A percentile compares a stretch with the other conserved stretches of the same genome.
phyloP scores from a whole-genome alignment of 2,888 invertebrate species.

The Trichacis sp. region DNA sequence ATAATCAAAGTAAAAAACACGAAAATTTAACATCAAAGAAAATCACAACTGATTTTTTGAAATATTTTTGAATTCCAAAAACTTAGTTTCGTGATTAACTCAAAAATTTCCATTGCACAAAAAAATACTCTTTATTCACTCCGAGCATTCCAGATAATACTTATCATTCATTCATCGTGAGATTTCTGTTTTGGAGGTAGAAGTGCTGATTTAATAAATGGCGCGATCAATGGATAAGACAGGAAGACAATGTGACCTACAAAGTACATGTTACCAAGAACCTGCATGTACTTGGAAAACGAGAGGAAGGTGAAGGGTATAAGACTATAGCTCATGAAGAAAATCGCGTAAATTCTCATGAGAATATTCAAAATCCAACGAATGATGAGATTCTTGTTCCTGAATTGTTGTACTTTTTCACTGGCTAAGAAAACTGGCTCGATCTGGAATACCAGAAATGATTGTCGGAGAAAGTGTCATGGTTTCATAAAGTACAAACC shows the following conservation, averaged over 20 bases:
- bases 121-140: too few relatives aligned
- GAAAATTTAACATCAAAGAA: too few relatives aligned
- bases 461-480: too few relatives aligned
- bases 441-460: slow-evolving; percentile 67
- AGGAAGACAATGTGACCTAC: slow-evolving; percentile 78
- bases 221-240: slow-evolving; percentile 74
- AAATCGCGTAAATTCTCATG: slow-evolving; percentile 79
- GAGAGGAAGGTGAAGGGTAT: slow-evolving; percentile 81
- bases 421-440: slow-evolving; percentile 73
- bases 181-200: slow-evolving; percentile 42
- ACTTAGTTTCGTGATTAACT: too few relatives aligned
- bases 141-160: too few relatives aligned
- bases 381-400: slow-evolving; percentile 63
- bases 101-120: neutral
- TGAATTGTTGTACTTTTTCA: slow-evolving; percentile 69
- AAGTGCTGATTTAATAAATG: slow-evolving; percentile 59
- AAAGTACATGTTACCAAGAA: slow-evolving; percentile 77
- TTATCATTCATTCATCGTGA: slow-evolving; percentile 41
- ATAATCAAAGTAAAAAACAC: too few relatives aligned
- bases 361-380: slow-evolving; percentile 72
- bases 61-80: too few relatives aligned
- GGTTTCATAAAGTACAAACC: too few relatives aligned
- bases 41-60: too few relatives aligned
- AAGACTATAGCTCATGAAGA: slow-evolving; percentile 88
- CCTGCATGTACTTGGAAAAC: slow-evolving; percentile 76